Conservation (phyloP, 2,888 invertebrate species). For the Nymphalis urticae region DNA sequence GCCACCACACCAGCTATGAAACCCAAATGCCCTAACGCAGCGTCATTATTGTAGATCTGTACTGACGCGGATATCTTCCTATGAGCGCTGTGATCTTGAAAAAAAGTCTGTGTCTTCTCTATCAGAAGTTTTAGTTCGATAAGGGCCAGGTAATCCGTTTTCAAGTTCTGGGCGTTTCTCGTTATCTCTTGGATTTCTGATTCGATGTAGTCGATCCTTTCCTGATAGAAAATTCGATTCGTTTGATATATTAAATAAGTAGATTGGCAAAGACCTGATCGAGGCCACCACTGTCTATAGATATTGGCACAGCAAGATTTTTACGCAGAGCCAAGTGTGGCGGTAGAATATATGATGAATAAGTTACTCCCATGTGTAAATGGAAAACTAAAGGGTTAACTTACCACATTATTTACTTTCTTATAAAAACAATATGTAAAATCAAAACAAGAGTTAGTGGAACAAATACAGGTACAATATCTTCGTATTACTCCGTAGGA, state of each 20-base stretch:
- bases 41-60: conserved; percentile 70
- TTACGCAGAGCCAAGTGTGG: too few species aligned
- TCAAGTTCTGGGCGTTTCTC: conserved; percentile 71
- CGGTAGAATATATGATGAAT: too few species aligned
- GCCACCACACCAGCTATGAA: conserved; percentile 76
- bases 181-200: conserved; percentile 78
- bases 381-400: too few species aligned
- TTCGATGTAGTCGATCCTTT: conserved; percentile 77
- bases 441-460: too few species aligned
- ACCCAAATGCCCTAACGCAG: conserved; percentile 68
- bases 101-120: conserved; percentile 74
- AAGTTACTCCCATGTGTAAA: too few species aligned
- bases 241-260: background rate
- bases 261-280: too few species aligned
- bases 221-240: conserved; percentile 53
- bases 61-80: conserved; percentile 75
- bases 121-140: conserved; percentile 71
- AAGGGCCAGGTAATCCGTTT: conserved; percentile 69
- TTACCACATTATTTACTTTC: too few species aligned
- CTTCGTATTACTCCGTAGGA: too few species aligned
- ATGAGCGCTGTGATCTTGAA: conserved; percentile 83
- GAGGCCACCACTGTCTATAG: too few species aligned
- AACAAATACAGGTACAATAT: too few species aligned
- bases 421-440: too few species aligned
- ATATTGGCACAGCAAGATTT: too few species aligned